Evolutionary conservation across 1,140 invertebrate species (phyloP).

Genomic region (Heliconius himera): DNA sequence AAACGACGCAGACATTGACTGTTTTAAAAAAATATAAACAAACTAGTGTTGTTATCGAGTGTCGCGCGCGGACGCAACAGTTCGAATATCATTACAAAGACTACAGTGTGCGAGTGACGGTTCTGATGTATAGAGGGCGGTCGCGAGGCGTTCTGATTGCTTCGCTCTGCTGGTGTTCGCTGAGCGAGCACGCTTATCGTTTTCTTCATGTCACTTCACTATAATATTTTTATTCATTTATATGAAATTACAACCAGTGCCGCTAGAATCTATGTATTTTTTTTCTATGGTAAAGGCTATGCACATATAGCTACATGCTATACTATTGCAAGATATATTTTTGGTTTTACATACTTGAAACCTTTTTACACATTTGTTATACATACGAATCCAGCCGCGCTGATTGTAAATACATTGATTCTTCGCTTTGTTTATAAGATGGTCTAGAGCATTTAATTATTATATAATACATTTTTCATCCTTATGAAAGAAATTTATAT

Average conservation of each 20-base stretch:
- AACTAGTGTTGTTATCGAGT: neutral
- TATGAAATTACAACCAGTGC: neutral
- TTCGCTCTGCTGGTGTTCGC: neutral
- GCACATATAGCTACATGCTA: neutral
- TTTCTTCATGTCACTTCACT: slow-evolving; percentile 1
- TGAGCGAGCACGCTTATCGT: neutral
- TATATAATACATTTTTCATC: slow-evolving; percentile 30
- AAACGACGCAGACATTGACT: neutral
- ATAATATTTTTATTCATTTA: slow-evolving; percentile 3
- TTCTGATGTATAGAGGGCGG: neutral
- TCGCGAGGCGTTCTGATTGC: neutral
- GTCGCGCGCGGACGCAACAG: slow-evolving; percentile 11
- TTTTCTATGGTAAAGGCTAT: neutral
- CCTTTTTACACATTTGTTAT: neutral
- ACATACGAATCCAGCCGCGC: neutral
- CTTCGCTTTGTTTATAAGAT: slow-evolving; percentile 41
- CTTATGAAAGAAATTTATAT: slow-evolving; percentile 27
- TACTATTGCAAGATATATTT: neutral
- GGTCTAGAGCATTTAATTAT: slow-evolving; percentile 45
- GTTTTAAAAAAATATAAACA: neutral
- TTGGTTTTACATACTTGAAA: neutral
- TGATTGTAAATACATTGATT: slow-evolving; percentile 2
- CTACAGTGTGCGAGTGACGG: neutral
- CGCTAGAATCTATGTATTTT: neutral
- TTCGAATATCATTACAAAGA: neutral